A percentile compares a stretch with the other conserved stretches of the same genome.
Conservation (phyloP, 2,797 vertebrate genomes). For the Coilia nasus region DNA sequence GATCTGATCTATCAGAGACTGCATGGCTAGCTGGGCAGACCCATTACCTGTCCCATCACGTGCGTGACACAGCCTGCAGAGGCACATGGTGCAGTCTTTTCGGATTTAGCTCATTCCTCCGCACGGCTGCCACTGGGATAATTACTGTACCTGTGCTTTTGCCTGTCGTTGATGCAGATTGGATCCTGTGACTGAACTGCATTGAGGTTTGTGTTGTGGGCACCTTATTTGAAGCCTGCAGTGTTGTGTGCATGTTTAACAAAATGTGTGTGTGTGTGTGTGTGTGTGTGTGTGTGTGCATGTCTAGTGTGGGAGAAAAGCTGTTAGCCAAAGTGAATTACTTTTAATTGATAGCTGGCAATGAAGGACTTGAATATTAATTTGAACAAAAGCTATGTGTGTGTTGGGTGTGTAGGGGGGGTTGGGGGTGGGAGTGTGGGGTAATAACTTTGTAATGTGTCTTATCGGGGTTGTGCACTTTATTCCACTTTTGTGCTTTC, state of each 20-base stretch:
- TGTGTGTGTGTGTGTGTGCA: background rate
- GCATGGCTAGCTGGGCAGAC: conserved; percentile 35
- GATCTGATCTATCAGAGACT: conserved; percentile 30
- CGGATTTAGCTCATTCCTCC: conserved; percentile 4
- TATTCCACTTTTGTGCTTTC: background rate
- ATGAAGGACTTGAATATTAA: conserved; percentile 30
- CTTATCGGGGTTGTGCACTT: conserved; percentile 1
- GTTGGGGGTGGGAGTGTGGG: too few relatives aligned
- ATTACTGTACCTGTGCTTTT: conserved; percentile 42
- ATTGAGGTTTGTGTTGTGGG: conserved; percentile 24
- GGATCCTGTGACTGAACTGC: conserved; percentile 41
- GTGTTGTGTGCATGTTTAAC: background rate
- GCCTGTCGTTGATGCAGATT: conserved; percentile 48
- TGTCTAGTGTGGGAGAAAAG: conserved; percentile 25
- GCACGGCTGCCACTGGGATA: conserved; percentile 40
- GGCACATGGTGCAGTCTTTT: background rate
- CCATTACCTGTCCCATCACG: conserved; percentile 19
- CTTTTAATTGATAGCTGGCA: conserved; percentile 43
- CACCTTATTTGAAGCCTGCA: conserved; percentile 26
- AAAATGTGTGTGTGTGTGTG: too few relatives aligned
- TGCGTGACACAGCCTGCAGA: conserved; percentile 4
- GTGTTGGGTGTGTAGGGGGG: too few relatives aligned
- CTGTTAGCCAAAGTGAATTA: conserved; percentile 38
- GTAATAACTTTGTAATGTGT: background rate
- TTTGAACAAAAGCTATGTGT: conserved; percentile 23